phyloP scores from a whole-genome alignment of 1,140 invertebrate species.

The Drosophila gunungcola region DNA sequence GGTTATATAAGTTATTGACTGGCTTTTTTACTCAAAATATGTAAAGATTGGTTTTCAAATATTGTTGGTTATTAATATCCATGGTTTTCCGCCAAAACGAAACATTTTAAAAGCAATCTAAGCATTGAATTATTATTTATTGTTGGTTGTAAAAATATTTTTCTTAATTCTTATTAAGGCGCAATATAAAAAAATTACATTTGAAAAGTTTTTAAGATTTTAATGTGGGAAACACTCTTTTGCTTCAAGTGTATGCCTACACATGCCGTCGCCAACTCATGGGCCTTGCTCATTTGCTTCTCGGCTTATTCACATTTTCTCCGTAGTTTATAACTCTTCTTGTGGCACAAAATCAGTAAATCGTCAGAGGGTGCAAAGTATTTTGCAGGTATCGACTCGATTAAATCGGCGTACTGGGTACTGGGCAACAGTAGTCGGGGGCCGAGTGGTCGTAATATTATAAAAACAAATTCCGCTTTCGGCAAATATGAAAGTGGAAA shows the following conservation, averaged over 20 bases:
- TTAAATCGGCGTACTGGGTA: slow-evolving; percentile 20
- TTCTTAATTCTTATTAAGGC: too few relatives aligned
- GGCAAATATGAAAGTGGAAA: slow-evolving; percentile 78
- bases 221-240: too few relatives aligned
- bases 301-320: slow-evolving; percentile 19
- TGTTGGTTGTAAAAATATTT: too few relatives aligned
- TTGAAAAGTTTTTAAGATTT: too few relatives aligned
- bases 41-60: too few relatives aligned
- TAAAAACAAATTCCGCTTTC: slow-evolving; percentile 64
- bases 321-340: slow-evolving; percentile 41
- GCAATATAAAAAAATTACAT: too few relatives aligned
- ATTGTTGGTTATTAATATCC: too few relatives aligned
- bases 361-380: slow-evolving; percentile 20
- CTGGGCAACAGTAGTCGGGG: slow-evolving; percentile 46
- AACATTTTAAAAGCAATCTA: too few relatives aligned
- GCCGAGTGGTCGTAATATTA: slow-evolving; percentile 52
- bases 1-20: too few relatives aligned
- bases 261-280: neutral
- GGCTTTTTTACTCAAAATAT: too few relatives aligned
- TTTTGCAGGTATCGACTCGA: slow-evolving; percentile 40
- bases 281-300: neutral
- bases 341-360: slow-evolving; percentile 22
- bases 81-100: too few relatives aligned
- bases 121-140: too few relatives aligned
- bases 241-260: neutral